A percentile compares a stretch with the other conserved stretches of the same genome.
Conservation (phyloP, 2,888 invertebrate genomes). For the Aphodius granarius region DNA sequence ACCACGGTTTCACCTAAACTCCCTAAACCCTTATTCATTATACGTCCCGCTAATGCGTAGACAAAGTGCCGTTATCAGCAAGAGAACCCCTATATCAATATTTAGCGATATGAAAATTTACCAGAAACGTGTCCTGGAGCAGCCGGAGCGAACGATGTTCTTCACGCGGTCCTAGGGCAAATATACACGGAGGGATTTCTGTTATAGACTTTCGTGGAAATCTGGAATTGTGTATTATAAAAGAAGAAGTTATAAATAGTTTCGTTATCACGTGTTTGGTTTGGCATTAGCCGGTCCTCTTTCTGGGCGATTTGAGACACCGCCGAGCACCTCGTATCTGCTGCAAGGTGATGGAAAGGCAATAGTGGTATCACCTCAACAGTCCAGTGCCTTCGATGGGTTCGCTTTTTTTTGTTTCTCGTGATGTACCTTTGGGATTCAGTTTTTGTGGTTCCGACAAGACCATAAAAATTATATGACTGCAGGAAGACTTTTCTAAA, state of each 20-base stretch:
- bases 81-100: neutral
- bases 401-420: neutral
- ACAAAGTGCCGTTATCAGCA: neutral
- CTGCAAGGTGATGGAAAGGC: neutral
- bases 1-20: neutral
- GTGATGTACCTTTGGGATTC: neutral
- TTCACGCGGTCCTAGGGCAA: neutral
- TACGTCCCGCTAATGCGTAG: neutral
- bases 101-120: neutral
- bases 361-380: neutral
- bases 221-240: slow-evolving; percentile 1
- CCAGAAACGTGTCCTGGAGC: neutral
- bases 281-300: slow-evolving; percentile 14
- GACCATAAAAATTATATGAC: neutral
- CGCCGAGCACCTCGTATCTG: neutral
- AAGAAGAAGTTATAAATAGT: slow-evolving; percentile 19
- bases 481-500: neutral
- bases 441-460: neutral
- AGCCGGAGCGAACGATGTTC: neutral
- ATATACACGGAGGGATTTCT: slow-evolving; percentile 5
- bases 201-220: slow-evolving; percentile 13
- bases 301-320: slow-evolving; percentile 2
- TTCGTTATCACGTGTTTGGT: slow-evolving; percentile 20
- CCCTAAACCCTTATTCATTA: neutral
- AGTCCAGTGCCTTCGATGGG: neutral